Conservation (phyloP, 2,113 vertebrate genomes). For the Dolichallabes microphthalmus region DNA sequence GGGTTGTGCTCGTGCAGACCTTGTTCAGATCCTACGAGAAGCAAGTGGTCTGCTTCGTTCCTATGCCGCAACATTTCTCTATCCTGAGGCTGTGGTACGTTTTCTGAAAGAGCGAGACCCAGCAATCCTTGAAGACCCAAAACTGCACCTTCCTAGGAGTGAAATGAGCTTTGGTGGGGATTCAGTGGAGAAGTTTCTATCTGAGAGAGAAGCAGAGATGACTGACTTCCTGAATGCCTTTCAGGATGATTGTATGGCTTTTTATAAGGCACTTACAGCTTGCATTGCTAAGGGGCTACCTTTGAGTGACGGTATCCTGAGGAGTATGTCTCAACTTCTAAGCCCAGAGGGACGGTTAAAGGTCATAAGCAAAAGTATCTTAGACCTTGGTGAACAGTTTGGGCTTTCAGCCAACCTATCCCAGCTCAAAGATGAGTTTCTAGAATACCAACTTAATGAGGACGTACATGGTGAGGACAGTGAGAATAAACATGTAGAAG, state of each 20-base stretch:
- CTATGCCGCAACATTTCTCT: constrained; percentile 67
- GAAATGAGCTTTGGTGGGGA: constrained; percentile 57
- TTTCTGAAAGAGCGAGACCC: constrained; percentile 63
- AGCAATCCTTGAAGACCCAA: constrained; percentile 58
- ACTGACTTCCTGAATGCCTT: constrained; percentile 35
- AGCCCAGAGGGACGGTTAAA: constrained; percentile 57
- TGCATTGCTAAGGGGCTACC: constrained; percentile 62
- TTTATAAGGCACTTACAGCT: constrained; percentile 64
- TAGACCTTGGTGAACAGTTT: constrained; percentile 63
- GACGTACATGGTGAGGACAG: constrained; percentile 31
- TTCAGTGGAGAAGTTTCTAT: constrained; percentile 61
- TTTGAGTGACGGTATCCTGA: constrained; percentile 54
- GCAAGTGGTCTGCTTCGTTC: constrained; percentile 63
- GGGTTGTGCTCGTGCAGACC: constrained; percentile 48
- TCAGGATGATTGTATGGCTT: constrained; percentile 55
- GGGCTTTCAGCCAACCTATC: constrained; percentile 56
- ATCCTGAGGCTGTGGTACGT: constrained; percentile 58
- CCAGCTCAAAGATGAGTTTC: constrained; percentile 65
- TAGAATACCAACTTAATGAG: constrained; percentile 60
- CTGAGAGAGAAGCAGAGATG: constrained; percentile 39
- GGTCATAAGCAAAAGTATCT: constrained; percentile 50
- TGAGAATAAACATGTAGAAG: constrained; percentile 7
- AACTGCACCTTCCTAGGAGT: constrained; percentile 52
- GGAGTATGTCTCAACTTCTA: constrained; percentile 63
- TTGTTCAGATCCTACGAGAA: constrained; percentile 62